phyloP scores from a whole-genome alignment of 2,888 invertebrate genomes.

The Sepioteuthis lessoniana region DNA sequence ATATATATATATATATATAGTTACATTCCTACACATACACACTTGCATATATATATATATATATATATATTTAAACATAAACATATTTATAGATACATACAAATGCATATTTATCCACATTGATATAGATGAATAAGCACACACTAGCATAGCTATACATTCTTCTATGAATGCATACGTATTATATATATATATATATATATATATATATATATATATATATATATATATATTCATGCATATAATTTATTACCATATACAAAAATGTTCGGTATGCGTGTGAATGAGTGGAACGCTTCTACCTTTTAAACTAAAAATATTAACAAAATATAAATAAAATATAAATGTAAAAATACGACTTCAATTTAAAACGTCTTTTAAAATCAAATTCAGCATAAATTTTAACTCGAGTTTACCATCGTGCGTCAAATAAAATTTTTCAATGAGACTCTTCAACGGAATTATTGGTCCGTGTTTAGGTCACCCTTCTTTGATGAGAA shows the following conservation, averaged over 20 bases:
- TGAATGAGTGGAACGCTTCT: not conserved
- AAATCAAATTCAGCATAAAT: not conserved
- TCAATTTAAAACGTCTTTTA: constrained; percentile 4
- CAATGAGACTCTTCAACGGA: not conserved
- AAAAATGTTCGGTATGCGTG: too few relatives aligned
- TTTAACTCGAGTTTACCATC: not conserved
- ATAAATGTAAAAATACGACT: not conserved
- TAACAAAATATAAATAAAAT: not conserved
- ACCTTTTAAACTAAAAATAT: not conserved
- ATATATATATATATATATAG: too few relatives aligned
- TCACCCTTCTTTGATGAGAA: not conserved
- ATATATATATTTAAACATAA: too few relatives aligned
- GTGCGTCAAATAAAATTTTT: not conserved
- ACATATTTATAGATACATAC: too few relatives aligned
- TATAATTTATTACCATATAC: not conserved
- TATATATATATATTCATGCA: not conserved
- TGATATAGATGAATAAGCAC: too few relatives aligned
- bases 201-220: not conserved
- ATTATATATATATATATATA: constrained; percentile 15
- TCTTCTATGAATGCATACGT: too few relatives aligned
- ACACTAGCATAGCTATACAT: too few relatives aligned
- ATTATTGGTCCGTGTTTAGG: not conserved
- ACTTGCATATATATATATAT: too few relatives aligned
- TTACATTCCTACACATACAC: too few relatives aligned
- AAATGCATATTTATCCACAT: too few relatives aligned